phyloP scores from a whole-genome alignment of 2,888 invertebrate genomes.

The Eumerus sabulonum region DNA sequence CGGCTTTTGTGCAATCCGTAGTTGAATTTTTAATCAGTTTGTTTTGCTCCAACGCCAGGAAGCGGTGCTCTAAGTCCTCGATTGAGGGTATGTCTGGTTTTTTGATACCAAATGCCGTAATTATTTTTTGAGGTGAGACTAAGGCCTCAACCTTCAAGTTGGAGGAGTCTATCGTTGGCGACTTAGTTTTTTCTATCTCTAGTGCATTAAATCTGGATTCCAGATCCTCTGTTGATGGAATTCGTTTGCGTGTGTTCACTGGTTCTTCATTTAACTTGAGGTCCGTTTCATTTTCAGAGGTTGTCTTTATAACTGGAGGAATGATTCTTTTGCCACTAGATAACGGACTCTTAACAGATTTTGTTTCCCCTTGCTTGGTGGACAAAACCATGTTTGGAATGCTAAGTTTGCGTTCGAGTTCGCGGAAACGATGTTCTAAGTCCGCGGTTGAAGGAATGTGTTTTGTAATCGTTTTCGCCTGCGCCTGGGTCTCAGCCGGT shows the following conservation, averaged over 20 bases:
- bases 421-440: conserved; percentile 75
- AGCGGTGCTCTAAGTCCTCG: conserved; percentile 76
- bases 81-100: conserved; percentile 74
- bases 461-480: no score
- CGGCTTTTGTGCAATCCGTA: neutral
- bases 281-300: neutral
- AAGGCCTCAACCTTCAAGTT: conserved; percentile 25
- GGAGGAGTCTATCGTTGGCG: conserved; percentile 52
- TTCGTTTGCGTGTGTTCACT: conserved; percentile 36
- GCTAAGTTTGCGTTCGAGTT: conserved; percentile 72
- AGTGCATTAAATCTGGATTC: conserved; percentile 73
- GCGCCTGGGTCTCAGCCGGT: no score
- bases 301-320: neutral
- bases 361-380: conserved; percentile 4
- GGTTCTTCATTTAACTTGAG: conserved; percentile 41
- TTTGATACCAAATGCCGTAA: neutral
- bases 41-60: conserved; percentile 72
- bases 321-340: neutral
- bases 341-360: neutral
- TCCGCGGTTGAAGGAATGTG: conserved; percentile 75
- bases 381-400: neutral
- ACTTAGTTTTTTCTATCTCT: conserved; percentile 58
- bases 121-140: neutral
- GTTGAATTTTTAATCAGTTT: conserved; percentile 22
- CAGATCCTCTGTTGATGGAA: conserved; percentile 74